Conservation (phyloP, 2,888 invertebrate genomes). For the Laspeyria flexula region DNA sequence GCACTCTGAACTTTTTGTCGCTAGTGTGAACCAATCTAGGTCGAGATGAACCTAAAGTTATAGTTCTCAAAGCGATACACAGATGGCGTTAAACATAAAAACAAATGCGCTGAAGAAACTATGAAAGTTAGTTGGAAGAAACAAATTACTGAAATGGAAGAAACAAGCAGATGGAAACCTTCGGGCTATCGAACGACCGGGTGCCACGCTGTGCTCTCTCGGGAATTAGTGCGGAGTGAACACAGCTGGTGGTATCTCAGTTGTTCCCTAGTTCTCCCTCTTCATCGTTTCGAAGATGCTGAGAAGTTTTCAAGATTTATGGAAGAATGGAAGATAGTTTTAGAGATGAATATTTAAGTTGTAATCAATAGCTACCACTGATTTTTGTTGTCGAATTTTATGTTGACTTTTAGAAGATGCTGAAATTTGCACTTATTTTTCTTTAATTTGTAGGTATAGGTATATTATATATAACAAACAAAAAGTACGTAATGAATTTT, state of each 20-base stretch:
- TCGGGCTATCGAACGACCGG: slow-evolving; percentile 90
- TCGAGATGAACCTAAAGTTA: background rate
- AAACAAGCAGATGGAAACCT: slow-evolving; percentile 27
- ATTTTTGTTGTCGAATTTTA: no score
- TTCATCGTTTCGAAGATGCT: slow-evolving; percentile 13
- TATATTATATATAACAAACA: no score
- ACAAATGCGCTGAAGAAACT: no score
- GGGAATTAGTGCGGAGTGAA: slow-evolving; percentile 92
- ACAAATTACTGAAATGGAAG: slow-evolving; percentile 16
- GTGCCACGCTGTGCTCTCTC: slow-evolving; percentile 99
- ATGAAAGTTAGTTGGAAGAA: background rate
- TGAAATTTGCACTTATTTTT: no score
- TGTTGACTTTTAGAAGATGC: no score
- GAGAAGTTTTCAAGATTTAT: background rate
- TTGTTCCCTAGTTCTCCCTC: slow-evolving; percentile 87
- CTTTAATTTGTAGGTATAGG: no score
- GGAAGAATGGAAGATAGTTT: no score
- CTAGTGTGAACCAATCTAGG: background rate
- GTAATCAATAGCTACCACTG: no score
- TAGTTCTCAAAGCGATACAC: slow-evolving; percentile 20
- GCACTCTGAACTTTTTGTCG: slow-evolving; percentile 30
- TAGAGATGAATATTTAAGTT: no score
- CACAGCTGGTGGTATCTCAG: slow-evolving; percentile 99
- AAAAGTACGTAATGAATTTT: no score
- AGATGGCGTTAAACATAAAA: slow-evolving; percentile 38